Evolutionary conservation across 2,888 invertebrate genomes (phyloP), one percentile per base, ranked within the genome.

Genomic region (Clanis bilineata): DNA sequence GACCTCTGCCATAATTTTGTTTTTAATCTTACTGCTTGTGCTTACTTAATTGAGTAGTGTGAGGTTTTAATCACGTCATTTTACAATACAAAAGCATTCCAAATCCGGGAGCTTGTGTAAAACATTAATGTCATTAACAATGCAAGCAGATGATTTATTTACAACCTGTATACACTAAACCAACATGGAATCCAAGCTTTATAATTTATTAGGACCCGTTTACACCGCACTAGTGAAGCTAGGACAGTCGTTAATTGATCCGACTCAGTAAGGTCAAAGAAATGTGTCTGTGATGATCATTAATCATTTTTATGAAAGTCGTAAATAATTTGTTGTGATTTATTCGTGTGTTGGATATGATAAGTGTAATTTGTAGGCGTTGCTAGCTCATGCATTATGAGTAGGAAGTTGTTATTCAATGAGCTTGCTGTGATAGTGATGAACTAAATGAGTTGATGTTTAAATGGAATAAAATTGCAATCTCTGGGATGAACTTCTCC

Each of bases 281-380:
- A 51, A 51, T 32, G 28, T 51, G 32, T 10, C 47, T 5, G 23
- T 7, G 12, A 1, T 2, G 15, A 41, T 32, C 15, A 32, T 51
- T 51, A 51, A 51, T 51, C 51, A 51, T 18, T 51, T 51, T 51
- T 51, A 51, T 51, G 51, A 51, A 51, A 51, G 51, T 51, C 51
- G 32, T 51, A 18, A 51, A 51, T 51, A 51, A 51, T 51, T 18
- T 32, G 28, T 32, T 12, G 32, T 32, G 51, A 51, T 51, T 51
- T 21, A 51, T 51, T 32, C 15, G 5, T 12, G 44, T 22, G 3
- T n/a, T 10, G 10, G 18, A 3, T 28, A 15, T 28, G 47, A 51
- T 51, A 51, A 51, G 32, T 28, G 47, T 28, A 51, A 51, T 51
- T 51, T 51, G 47, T 51, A 4, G 18, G 21, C 15, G 47, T 18